phyloP scores from a whole-genome alignment of 1,140 invertebrate genomes.

The Vanessa atalanta region DNA sequence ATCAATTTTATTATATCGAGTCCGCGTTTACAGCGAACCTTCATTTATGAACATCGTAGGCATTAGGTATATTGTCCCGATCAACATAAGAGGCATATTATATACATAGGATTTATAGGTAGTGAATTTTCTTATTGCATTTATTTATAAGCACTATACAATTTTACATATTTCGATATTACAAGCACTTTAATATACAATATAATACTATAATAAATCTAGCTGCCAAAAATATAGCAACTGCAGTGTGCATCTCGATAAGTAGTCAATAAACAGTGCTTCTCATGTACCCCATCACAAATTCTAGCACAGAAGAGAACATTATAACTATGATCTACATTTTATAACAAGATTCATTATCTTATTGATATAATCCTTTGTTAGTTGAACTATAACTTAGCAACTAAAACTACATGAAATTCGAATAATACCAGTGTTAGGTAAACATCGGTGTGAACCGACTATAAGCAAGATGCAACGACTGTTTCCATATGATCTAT shows the following conservation, averaged over 20 bases:
- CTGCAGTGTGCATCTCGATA: conserved; percentile 37
- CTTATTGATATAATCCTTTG: conserved; percentile 24
- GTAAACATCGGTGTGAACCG: conserved; percentile 2
- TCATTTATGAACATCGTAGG: conserved; percentile 74
- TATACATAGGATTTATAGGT: conserved; percentile 66
- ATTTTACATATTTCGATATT: conserved; percentile 71
- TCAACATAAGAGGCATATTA: conserved; percentile 71
- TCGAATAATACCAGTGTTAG: conserved; percentile 30
- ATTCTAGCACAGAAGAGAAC: conserved; percentile 32
- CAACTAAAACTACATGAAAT: conserved; percentile 31
- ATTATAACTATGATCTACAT: conserved; percentile 12
- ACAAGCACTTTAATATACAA: conserved; percentile 60
- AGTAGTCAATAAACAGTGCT: conserved; percentile 39
- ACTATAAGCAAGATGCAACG: neutral
- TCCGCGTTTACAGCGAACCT: conserved; percentile 70
- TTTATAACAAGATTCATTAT: conserved; percentile 28
- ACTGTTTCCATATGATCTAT: neutral
- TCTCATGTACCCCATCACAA: conserved; percentile 27
- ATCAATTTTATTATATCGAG: conserved; percentile 70
- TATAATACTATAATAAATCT: conserved; percentile 46
- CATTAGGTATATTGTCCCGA: conserved; percentile 70
- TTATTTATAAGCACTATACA: conserved; percentile 78
- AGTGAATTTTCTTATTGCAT: conserved; percentile 58
- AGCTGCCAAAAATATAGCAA: conserved; percentile 49
- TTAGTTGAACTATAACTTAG: conserved; percentile 19